Base-by-base conservation (phyloP, 2,888 invertebrate genomes). In the Ophioninae sp. region DNA sequence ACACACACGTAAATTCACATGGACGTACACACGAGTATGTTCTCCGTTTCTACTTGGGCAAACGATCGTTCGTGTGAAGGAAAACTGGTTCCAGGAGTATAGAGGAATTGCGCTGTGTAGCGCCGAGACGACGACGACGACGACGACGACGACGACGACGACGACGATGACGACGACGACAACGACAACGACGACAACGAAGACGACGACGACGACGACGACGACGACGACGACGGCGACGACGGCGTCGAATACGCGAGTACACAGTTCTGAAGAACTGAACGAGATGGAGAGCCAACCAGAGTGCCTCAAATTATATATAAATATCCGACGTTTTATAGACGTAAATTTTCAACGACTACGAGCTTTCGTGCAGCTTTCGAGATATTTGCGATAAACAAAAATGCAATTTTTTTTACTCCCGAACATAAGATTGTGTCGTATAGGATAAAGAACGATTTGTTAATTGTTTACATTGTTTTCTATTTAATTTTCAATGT, bases 71-170 rank as follows among this genome's bases (percentile, higher is more conserved):
- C 75, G 84, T 83, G 87, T 87, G 86, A 89, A 92, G 91, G 91
- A 92, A 92, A 92, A 92, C 92, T 92, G 92, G 92, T 92, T 92
- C 90, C 92, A 90, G 89, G 83, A 90, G 91, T 91, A 92, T 92
- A 92, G 92, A 92, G 90, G 90, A 91, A 90, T 91, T 88, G 89
- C 88, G 87, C 83, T 82, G 62, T 81, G 84, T 68, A 79, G 70
- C 67, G 70, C 67, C 64, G 78, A 68, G 75, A 62, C 67, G 73
- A 82, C 67, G 62, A 72, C 81, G 74, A 82, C 77, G 72, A 67
- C 23, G n/a, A 50, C 23, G 69, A 64, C 79, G 69, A 72, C 65
- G 68, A 73, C 39, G 6, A 39, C 5, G 21, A 44, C 21, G 67
- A 67, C 39, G 39, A 1, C 41, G 41, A 41, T 7, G 7, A 1